phyloP scores from a whole-genome alignment of 2,113 vertebrate genomes.

The Peromyscus leucopus region DNA sequence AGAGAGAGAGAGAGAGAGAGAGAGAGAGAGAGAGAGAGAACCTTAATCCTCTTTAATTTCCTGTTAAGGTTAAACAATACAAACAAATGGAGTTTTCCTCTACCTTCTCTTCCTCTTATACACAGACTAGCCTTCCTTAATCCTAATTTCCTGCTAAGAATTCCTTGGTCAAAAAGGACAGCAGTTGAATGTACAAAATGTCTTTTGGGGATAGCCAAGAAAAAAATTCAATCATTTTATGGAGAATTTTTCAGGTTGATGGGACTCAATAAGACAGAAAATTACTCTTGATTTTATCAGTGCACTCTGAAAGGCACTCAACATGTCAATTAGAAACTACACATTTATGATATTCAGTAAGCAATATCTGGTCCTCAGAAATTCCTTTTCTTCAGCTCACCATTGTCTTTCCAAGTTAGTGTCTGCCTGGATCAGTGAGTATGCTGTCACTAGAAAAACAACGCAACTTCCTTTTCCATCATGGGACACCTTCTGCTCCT shows the following conservation, averaged over 20 bases:
- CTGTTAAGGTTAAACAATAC: constrained; percentile 34
- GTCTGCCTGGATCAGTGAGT: neutral
- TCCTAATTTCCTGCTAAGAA: constrained; percentile 59
- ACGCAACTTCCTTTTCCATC: constrained; percentile 21
- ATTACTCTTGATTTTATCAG: constrained; percentile 29
- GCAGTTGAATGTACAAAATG: neutral
- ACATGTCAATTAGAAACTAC: constrained; percentile 17
- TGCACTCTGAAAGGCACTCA: constrained; percentile 53
- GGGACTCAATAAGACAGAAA: constrained; percentile 11
- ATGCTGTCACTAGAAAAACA: constrained; percentile 12
- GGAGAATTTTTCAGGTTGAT: neutral
- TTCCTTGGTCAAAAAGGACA: constrained; percentile 20
- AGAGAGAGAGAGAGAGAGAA: too few relatives aligned
- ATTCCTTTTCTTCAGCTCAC: neutral
- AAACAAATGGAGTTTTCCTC: neutral
- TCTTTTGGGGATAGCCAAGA: constrained; percentile 12
- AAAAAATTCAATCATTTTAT: neutral
- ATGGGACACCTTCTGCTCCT: neutral
- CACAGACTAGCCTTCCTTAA: constrained; percentile 1
- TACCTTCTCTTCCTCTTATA: neutral
- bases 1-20: too few relatives aligned
- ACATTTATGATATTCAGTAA: constrained; percentile 32
- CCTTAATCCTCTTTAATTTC: constrained; percentile 60
- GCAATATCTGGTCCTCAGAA: constrained; percentile 11
- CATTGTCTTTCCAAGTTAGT: constrained; percentile 38